Base-by-base conservation (phyloP, 2,888 invertebrate species). In the Rhamnusium bicolor region DNA sequence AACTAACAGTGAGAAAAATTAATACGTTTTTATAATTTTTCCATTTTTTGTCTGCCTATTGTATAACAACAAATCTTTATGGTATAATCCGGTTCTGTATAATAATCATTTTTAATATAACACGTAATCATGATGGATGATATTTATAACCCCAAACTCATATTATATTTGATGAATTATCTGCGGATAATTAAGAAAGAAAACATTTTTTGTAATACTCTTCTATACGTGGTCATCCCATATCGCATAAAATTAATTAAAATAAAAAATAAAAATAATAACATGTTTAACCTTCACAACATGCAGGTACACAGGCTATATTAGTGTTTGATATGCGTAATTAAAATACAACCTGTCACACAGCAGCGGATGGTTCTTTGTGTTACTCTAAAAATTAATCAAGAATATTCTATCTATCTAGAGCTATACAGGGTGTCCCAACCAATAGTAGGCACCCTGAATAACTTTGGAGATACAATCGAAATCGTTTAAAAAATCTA, bases 101-200 rank as follows among this genome's bases (percentile, higher is more conserved):
- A 24, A 24, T n/a, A 24, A 24, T 24, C 24, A 24, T 24, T 24
- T 24, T 24, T 24, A 24, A 24, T 51, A 51, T n/a, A 58, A 58
- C 58, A 58, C 65, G 18, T 32, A 49, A 71, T 29, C 47, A 65
- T 65, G 71, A 71, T 71, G 51, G 29, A 71, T 66, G 70, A 66
- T 58, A 49, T 24, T 10, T n/a, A 12, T n/a, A n/a, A 32, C 61
- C 24, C 73, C n/a, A n/a, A 70, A 73, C 51, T 61, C 40, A 70
- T 61, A 70, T 73, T 66, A 70, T 40, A 12, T 71, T 69, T 67
- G 75, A 75, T 75, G 70, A 73, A 73, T 75, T 71, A 71, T 71
- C 70, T 62, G 40, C 68, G 62, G 60, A 54, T 75, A 75, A 75
- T 75, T 75, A 71, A 72, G 58, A 71, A 73, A 71, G 56, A 69